Evolutionary conservation across 2,888 invertebrate species (phyloP).

Genomic region (Laspeyria flexula): DNA sequence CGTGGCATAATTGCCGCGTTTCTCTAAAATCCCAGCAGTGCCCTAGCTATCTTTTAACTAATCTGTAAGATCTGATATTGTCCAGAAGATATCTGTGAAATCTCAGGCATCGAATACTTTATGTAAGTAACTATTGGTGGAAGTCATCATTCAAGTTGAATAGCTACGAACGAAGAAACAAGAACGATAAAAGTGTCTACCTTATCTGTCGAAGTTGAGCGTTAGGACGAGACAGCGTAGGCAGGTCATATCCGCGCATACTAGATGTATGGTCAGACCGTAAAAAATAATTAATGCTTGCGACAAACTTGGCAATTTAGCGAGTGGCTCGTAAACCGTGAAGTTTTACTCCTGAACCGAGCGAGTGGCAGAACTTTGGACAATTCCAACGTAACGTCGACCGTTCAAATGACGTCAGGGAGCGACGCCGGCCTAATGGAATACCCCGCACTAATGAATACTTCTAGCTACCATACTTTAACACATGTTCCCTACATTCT

Average conservation of each 20-base stretch:
- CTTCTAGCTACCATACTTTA: constrained; percentile 22
- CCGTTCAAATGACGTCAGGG: constrained; percentile 35
- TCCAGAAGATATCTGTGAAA: too few species aligned
- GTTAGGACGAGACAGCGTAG: background rate
- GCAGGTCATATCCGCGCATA: background rate
- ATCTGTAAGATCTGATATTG: too few species aligned
- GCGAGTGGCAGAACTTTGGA: constrained; percentile 40
- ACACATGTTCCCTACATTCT: constrained; percentile 5
- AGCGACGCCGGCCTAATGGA: constrained; percentile 37
- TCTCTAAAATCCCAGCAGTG: too few species aligned
- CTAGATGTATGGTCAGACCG: constrained; percentile 33
- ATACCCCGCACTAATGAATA: constrained; percentile 28
- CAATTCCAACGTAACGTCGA: constrained; percentile 27
- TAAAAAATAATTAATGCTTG: constrained; percentile 54
- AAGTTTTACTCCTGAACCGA: constrained; percentile 42
- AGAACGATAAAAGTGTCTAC: background rate
- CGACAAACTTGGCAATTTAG: constrained; percentile 56
- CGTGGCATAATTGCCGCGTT: too few species aligned
- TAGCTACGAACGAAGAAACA: background rate
- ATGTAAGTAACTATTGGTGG: too few species aligned
- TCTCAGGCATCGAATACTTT: too few species aligned
- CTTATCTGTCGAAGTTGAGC: background rate
- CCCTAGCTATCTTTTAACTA: too few species aligned
- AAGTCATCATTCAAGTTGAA: background rate
- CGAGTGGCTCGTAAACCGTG: constrained; percentile 49